Base-by-base conservation (phyloP, 1,140 invertebrate genomes). In the Globodera rostochiensis region DNA sequence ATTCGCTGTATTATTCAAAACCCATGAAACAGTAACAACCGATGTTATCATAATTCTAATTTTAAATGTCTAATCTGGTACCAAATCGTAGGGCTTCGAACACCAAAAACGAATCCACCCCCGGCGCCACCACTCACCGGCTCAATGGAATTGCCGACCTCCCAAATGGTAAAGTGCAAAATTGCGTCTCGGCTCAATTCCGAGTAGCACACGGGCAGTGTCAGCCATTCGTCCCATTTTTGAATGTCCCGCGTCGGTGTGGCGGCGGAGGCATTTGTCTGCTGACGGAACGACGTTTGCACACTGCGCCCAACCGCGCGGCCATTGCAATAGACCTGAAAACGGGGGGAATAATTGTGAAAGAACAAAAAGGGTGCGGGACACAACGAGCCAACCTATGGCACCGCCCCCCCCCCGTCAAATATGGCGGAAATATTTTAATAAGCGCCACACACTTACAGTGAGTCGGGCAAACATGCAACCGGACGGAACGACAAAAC, bases 211-310 rank as follows among this genome's bases (percentile, higher is more conserved):
- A 99, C 92, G 2, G 97, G 97, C 79, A 99, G 90, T 6, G 93
- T 94, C 8, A 99, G 92, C 96, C 97, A 99, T 91, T 99, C 96
- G 91, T 98, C 97, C 97, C 97, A 99, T 90, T 95, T 95, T 74
- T 82, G 88, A 9, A 90, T 76, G 6, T 87, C 80, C 47, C 80
- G 49, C 21, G 73, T 84, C n/a, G 64, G 45, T 64, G n/a, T 19
- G 21, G 19, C 25, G 25, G 19, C 36, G 19, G 49, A 8, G 46
- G 66, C 21, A 25, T 53, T 13, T 80, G 82, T 71, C 25, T 77
- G 64, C 15, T 78, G 21, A 95, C 92, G 91, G 87, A 98, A 97
- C 4, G 95, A 93, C 45, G 96, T 98, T 66, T 93, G 93, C 47
- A 97, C 94, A 19, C 96, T 95, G 77, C 97, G 91, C 53, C 95